A percentile compares a stretch with the other conserved stretches of the same genome.
Conservation (phyloP, 2,113 vertebrate species). For the Microtus pennsylvanicus region DNA sequence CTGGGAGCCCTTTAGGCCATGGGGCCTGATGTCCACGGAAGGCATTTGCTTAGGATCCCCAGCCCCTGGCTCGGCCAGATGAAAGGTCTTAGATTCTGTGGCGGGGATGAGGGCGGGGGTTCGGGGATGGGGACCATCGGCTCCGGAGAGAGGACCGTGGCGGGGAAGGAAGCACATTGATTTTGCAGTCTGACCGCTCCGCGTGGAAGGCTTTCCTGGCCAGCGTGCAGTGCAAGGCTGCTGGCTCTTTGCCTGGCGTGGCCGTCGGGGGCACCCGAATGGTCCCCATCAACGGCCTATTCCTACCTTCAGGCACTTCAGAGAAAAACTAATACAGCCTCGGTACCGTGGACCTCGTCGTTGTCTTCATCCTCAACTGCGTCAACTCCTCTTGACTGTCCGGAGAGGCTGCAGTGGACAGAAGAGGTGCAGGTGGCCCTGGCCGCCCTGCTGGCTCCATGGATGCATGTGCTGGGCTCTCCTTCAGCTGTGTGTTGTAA, state of each 20-base stretch:
- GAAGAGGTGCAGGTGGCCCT: conserved; percentile 74
- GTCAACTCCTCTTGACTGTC: conserved; percentile 67
- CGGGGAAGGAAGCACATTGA: conserved; percentile 88
- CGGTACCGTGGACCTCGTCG: conserved; percentile 68
- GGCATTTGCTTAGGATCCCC: conserved; percentile 37
- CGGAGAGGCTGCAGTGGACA: conserved; percentile 64
- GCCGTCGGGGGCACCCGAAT: background rate
- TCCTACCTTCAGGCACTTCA: conserved; percentile 90
- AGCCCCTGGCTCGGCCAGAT: conserved; percentile 11
- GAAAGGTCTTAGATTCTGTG: conserved; percentile 54
- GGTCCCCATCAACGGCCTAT: conserved; percentile 83
- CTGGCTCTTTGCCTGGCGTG: conserved; percentile 54
- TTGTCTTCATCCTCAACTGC: conserved; percentile 71
- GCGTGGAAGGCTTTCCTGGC: conserved; percentile 82
- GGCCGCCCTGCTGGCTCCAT: conserved; percentile 64
- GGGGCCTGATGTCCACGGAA: conserved; percentile 66
- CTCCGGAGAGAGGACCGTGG: conserved; percentile 65
- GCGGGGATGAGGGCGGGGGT: background rate
- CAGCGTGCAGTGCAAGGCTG: conserved; percentile 69
- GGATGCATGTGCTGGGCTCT: background rate
- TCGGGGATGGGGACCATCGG: background rate
- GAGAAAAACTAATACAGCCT: conserved; percentile 86
- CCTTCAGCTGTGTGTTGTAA: conserved; percentile 75
- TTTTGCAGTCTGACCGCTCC: conserved; percentile 76
- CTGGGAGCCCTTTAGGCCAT: conserved; percentile 73